Conservation (phyloP, 2,113 vertebrate species). For the Nansenia antarctica region DNA sequence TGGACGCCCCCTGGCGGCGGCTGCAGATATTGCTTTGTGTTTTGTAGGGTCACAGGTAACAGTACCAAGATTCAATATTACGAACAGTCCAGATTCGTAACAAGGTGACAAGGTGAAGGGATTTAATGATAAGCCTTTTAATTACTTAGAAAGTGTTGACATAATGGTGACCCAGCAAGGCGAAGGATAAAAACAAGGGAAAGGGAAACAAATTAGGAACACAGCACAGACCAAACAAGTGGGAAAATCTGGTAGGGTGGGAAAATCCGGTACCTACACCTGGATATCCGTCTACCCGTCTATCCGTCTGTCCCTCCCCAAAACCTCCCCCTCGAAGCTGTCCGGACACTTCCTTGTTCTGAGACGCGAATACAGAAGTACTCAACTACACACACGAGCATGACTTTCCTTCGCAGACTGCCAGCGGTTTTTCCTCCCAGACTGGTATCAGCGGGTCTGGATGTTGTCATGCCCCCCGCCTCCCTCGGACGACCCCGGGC, state of each 20-base stretch:
- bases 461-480: background rate
- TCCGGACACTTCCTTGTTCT: conserved; percentile 6
- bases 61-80: no score
- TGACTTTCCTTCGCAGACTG: conserved; percentile 35
- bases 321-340: no score
- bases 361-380: background rate
- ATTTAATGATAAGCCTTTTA: background rate
- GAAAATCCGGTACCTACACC: background rate
- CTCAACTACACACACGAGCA: conserved; percentile 6
- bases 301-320: no score
- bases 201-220: background rate
- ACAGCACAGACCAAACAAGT: background rate
- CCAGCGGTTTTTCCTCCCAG: background rate
- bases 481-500: background rate
- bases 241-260: background rate
- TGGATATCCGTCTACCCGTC: accelerated
- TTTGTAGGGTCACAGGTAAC: background rate
- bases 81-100: no score
- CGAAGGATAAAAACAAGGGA: no score
- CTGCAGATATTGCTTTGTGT: background rate
- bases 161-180: no score
- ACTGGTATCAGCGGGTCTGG: no score
- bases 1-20: background rate
- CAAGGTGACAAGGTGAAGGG: no score
- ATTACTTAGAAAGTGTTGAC: no score